Evolutionary conservation across 2,888 invertebrate genomes (phyloP).

Genomic region (Andrena haemorrhoa): DNA sequence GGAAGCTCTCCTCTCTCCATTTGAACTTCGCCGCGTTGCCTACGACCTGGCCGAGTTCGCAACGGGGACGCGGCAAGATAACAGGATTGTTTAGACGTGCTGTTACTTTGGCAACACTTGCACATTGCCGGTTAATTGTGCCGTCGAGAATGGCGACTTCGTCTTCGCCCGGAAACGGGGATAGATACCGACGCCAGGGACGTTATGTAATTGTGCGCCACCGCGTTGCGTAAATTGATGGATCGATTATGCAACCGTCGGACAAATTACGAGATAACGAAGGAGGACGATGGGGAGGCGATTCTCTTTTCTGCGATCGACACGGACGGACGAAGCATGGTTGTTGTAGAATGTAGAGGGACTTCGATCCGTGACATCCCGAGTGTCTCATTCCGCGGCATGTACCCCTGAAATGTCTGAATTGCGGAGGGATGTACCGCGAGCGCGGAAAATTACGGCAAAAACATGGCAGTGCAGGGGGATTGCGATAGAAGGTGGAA

Average conservation of each 20-base stretch:
- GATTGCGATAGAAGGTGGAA: constrained; percentile 59
- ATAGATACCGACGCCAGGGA: constrained; percentile 55
- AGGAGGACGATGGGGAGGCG: constrained; percentile 3
- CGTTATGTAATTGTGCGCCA: constrained; percentile 50
- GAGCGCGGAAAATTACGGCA: constrained; percentile 18
- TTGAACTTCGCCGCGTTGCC: constrained; percentile 65
- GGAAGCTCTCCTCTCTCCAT: constrained; percentile 41
- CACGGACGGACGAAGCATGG: neutral
- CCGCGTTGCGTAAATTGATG: constrained; percentile 35
- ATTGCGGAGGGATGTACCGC: neutral
- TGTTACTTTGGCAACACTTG: constrained; percentile 61
- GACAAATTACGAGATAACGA: constrained; percentile 42
- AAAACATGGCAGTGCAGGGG: constrained; percentile 50
- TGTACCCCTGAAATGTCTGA: neutral
- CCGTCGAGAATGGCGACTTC: constrained; percentile 63
- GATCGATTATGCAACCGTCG: constrained; percentile 33
- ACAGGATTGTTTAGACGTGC: constrained; percentile 68
- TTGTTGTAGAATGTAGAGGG: neutral
- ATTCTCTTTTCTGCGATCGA: neutral
- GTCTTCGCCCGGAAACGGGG: constrained; percentile 57
- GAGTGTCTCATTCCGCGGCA: neutral
- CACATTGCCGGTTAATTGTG: constrained; percentile 70
- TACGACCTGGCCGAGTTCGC: constrained; percentile 68
- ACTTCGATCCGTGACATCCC: neutral
- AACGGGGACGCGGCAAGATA: constrained; percentile 64